A percentile compares a stretch with the other conserved stretches of the same genome.
Conservation (phyloP, 2,888 invertebrate species). For the Dorcus parallelipipedus region DNA sequence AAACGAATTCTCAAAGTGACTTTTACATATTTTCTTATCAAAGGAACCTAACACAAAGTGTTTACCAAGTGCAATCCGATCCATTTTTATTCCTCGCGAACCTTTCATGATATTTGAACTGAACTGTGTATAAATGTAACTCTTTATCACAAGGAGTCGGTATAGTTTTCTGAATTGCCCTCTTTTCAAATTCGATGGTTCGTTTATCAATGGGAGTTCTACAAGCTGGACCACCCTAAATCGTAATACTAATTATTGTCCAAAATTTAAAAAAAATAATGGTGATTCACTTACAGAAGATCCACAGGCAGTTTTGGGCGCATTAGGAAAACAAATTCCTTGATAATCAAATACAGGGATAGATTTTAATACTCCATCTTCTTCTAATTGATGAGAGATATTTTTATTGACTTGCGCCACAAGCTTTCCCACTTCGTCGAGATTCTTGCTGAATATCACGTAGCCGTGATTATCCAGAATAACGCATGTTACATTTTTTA, state of each 20-base stretch:
- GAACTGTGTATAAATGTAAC: slow-evolving; percentile 42
- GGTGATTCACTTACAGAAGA: slow-evolving; percentile 35
- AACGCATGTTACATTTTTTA: slow-evolving; percentile 57
- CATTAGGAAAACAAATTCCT: slow-evolving; percentile 75
- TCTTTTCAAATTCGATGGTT: slow-evolving; percentile 21
- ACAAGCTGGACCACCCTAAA: slow-evolving; percentile 27
- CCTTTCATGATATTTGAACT: slow-evolving; percentile 6
- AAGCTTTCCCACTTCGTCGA: slow-evolving; percentile 41
- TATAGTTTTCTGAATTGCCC: slow-evolving; percentile 57
- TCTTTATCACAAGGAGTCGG: slow-evolving; percentile 85
- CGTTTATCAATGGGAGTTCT: slow-evolving; percentile 13
- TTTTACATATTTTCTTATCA: too few species aligned
- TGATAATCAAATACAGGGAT: slow-evolving; percentile 84
- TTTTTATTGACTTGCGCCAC: slow-evolving; percentile 9
- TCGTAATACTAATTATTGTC: too few species aligned
- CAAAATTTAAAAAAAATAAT: not conserved
- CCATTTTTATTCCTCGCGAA: not conserved
- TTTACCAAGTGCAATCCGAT: slow-evolving; percentile 20
- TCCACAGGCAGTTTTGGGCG: slow-evolving; percentile 41
- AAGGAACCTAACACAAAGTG: not conserved
- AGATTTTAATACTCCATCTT: slow-evolving; percentile 66
- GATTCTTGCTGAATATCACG: slow-evolving; percentile 73
- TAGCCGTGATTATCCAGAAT: slow-evolving; percentile 89
- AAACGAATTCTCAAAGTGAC: too few species aligned
- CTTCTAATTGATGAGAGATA: slow-evolving; percentile 13